Conservation (phyloP, 2,113 vertebrate genomes). For the Alosa alosa region DNA sequence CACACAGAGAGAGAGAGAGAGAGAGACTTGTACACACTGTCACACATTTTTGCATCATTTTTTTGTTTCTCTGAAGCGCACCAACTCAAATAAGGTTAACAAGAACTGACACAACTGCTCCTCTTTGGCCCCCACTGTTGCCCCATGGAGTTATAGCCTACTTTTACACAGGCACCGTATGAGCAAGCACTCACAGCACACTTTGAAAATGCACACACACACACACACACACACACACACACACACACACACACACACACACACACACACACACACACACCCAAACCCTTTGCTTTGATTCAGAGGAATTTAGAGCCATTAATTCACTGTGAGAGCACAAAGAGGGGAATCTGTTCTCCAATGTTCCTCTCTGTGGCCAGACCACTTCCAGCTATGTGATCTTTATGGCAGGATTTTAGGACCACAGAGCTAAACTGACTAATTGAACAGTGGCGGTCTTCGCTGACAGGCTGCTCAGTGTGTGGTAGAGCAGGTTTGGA, state of each 20-base stretch:
- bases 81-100: background rate
- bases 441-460: slow-evolving; percentile 5
- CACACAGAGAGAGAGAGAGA: slow-evolving; percentile 5
- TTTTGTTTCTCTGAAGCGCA: background rate
- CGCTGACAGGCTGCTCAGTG: background rate
- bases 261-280: background rate
- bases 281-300: slow-evolving; percentile 6
- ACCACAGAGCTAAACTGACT: slow-evolving; percentile 13
- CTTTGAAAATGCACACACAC: background rate
- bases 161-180: slow-evolving; percentile 7
- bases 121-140: background rate
- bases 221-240: background rate
- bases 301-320: slow-evolving; percentile 8
- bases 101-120: background rate
- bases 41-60: background rate
- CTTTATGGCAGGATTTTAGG: slow-evolving; percentile 11
- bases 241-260: slow-evolving; percentile 13
- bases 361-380: slow-evolving; percentile 17
- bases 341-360: background rate
- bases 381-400: slow-evolving; percentile 14
- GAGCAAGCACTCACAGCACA: background rate
- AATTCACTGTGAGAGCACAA: slow-evolving; percentile 2
- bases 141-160: slow-evolving; percentile 34
- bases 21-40: background rate
- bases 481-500: background rate